A percentile compares a stretch with the other conserved stretches of the same genome.
Conservation (phyloP, 2,113 vertebrate genomes). For the Promerops cafer region DNA sequence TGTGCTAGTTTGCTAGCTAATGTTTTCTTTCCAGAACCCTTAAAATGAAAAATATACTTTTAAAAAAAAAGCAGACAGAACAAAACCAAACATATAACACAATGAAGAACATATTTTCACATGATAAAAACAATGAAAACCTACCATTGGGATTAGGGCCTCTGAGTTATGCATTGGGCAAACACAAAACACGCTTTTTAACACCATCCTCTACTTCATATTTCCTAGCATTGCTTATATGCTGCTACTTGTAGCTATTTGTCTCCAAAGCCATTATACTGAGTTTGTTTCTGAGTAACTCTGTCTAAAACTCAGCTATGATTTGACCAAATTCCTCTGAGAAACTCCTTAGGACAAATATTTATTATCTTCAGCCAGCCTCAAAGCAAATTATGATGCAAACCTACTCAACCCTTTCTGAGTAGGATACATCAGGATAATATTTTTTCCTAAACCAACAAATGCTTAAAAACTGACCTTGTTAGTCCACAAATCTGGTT, state of each 20-base stretch:
- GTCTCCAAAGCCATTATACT: neutral
- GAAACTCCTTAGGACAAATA: neutral
- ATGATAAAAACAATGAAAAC: neutral
- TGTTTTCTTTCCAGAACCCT: constrained; percentile 90
- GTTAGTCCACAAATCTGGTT: neutral
- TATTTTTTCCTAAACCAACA: neutral
- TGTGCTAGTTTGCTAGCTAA: constrained; percentile 82
- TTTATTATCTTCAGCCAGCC: neutral
- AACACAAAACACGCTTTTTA: neutral
- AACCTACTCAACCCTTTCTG: neutral
- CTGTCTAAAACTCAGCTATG: neutral
- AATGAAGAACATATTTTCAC: neutral
- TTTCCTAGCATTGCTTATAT: neutral
- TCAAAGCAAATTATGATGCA: neutral
- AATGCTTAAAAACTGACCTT: neutral
- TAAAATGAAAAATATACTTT: constrained; percentile 46
- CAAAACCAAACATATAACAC: neutral
- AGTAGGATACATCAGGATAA: neutral
- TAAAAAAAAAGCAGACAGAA: neutral
- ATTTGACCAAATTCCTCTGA: neutral
- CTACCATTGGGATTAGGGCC: neutral
- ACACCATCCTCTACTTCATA: neutral
- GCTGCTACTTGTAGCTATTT: neutral
- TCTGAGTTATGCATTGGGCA: neutral
- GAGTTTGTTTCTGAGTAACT: neutral